Conservation (phyloP, 2,113 vertebrate species). For the Pollachius pollachius region DNA sequence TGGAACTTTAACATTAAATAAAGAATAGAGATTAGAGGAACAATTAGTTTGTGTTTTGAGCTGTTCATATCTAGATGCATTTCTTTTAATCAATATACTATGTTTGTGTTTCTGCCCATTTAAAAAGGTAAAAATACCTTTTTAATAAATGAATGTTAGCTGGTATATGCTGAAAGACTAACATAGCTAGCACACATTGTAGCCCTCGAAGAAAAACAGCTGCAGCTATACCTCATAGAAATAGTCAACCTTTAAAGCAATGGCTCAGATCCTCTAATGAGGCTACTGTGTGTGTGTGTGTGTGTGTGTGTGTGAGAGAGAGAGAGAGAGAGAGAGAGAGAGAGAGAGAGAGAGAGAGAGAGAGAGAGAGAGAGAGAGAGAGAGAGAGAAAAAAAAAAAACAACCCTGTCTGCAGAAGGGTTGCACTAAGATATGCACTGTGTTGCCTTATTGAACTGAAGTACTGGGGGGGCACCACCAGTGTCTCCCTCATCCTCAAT, state of each 20-base stretch:
- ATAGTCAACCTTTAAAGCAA: not conserved
- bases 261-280: not conserved
- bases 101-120: no score
- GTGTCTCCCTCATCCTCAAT: not conserved
- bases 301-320: not conserved
- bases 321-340: conserved; percentile 14
- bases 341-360: conserved; percentile 3
- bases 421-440: not conserved
- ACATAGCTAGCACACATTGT: no score
- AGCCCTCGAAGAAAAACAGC: no score
- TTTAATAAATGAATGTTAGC: no score
- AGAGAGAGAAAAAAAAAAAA: not conserved
- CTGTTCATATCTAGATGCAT: no score
- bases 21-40: no score
- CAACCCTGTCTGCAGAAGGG: not conserved
- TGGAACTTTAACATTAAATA: no score
- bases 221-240: no score
- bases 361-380: not conserved
- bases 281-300: not conserved
- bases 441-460: conserved; percentile 6
- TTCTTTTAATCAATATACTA: no score
- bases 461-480: not conserved
- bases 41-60: no score
- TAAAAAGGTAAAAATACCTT: no score
- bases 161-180: no score